Evolutionary conservation across 2,888 invertebrate species (phyloP).

Genomic region (Spisula solida): DNA sequence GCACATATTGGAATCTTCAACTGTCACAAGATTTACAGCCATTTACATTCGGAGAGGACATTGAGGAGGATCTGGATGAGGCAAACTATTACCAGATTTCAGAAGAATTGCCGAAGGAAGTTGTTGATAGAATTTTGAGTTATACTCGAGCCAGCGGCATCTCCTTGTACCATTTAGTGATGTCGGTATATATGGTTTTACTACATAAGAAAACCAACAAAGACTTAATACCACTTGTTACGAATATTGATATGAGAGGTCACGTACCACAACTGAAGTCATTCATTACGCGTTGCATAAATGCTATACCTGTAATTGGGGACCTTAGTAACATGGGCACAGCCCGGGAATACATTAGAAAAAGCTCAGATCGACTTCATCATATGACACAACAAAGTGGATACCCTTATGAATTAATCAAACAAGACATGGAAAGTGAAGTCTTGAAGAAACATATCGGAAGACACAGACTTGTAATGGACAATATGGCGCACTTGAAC

Average conservation of each 20-base stretch:
- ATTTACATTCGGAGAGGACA: slow-evolving; percentile 36
- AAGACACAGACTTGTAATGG: slow-evolving; percentile 58
- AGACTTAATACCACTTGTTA: slow-evolving; percentile 51
- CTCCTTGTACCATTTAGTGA: slow-evolving; percentile 52
- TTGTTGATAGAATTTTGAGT: slow-evolving; percentile 31
- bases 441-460: slow-evolving; percentile 41
- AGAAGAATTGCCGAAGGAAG: slow-evolving; percentile 36
- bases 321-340: slow-evolving; percentile 33
- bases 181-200: slow-evolving; percentile 45
- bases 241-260: slow-evolving; percentile 58
- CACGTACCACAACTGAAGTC: slow-evolving; percentile 57
- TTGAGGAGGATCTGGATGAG: slow-evolving; percentile 36
- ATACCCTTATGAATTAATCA: slow-evolving; percentile 51
- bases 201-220: slow-evolving; percentile 35
- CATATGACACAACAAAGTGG: slow-evolving; percentile 53
- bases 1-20: slow-evolving; percentile 49
- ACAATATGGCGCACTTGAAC: slow-evolving; percentile 54
- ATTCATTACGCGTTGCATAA: slow-evolving; percentile 55
- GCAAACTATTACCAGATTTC: slow-evolving; percentile 37
- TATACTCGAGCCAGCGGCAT: slow-evolving; percentile 38
- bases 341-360: slow-evolving; percentile 43
- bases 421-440: slow-evolving; percentile 50
- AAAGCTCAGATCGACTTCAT: slow-evolving; percentile 39
- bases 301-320: slow-evolving; percentile 56
- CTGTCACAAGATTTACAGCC: slow-evolving; percentile 47